Percentiles rank a stretch among this genome's conserved stretches.
Conservation (phyloP, 1,140 invertebrate species). For the Conopomorpha cramerella region DNA sequence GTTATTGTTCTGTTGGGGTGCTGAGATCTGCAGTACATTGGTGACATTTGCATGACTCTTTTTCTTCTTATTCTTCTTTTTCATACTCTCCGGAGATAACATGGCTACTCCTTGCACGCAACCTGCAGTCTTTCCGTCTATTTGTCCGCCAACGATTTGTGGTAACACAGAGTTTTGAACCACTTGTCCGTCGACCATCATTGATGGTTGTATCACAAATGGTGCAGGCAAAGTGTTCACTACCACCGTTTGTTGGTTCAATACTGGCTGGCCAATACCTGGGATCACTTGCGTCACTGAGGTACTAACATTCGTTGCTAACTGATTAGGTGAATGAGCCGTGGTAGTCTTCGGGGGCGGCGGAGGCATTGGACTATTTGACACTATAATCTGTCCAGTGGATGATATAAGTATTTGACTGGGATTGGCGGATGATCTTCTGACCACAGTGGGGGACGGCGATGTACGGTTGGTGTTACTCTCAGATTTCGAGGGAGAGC, state of each 20-base stretch:
- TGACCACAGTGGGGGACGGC: slow-evolving; percentile 14
- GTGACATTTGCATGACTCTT: slow-evolving; percentile 74
- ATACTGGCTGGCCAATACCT: slow-evolving; percentile 33
- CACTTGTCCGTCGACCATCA: slow-evolving; percentile 71
- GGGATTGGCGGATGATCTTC: slow-evolving; percentile 40
- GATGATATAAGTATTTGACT: slow-evolving; percentile 76
- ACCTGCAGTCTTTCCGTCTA: slow-evolving; percentile 47
- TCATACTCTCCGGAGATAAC: slow-evolving; percentile 70
- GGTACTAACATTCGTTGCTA: slow-evolving; percentile 73
- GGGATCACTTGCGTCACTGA: slow-evolving; percentile 70
- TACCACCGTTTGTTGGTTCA: slow-evolving; percentile 75
- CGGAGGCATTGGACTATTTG: slow-evolving; percentile 68
- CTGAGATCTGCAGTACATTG: slow-evolving; percentile 72
- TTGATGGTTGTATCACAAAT: slow-evolving; percentile 77
- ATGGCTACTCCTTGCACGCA: slow-evolving; percentile 63
- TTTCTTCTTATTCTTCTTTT: slow-evolving; percentile 75
- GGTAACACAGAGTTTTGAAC: slow-evolving; percentile 70
- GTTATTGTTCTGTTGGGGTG: slow-evolving; percentile 63
- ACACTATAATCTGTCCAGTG: slow-evolving; percentile 74
- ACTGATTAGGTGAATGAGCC: slow-evolving; percentile 67
- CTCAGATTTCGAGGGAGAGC: slow-evolving; percentile 62
- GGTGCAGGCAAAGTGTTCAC: slow-evolving; percentile 82
- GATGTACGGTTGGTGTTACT: slow-evolving; percentile 18
- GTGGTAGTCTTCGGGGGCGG: slow-evolving; percentile 65
- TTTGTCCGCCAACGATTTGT: slow-evolving; percentile 65